Conservation (phyloP, 2,888 invertebrate species). For the Cantharis rustica region DNA sequence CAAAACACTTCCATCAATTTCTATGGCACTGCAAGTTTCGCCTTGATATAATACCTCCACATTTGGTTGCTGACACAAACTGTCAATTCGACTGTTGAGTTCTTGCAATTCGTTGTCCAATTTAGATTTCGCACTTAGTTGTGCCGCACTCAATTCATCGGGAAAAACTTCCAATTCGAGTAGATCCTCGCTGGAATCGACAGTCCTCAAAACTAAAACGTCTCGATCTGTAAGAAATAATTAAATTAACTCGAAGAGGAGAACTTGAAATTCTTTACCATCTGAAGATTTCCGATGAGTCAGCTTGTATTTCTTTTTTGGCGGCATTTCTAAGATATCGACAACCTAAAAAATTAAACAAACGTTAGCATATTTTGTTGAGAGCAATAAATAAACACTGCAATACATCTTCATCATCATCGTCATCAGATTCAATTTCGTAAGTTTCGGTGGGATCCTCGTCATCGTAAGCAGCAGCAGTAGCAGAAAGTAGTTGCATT, state of each 20-base stretch:
- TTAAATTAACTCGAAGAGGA: background rate
- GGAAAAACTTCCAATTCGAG: slow-evolving; percentile 74
- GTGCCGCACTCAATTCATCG: slow-evolving; percentile 71
- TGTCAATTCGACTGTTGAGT: slow-evolving; percentile 65
- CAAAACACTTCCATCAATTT: slow-evolving; percentile 50
- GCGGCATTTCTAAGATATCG: slow-evolving; percentile 39
- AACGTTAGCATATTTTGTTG: background rate
- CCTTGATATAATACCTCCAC: slow-evolving; percentile 70
- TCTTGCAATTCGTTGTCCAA: slow-evolving; percentile 71
- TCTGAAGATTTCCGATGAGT: slow-evolving; percentile 50
- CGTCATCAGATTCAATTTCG: slow-evolving; percentile 56
- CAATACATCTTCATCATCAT: slow-evolving; percentile 33
- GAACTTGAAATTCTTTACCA: slow-evolving; percentile 34
- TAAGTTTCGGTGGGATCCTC: slow-evolving; percentile 55
- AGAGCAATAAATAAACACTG: slow-evolving; percentile 25
- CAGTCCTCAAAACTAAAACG: slow-evolving; percentile 49
- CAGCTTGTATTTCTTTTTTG: slow-evolving; percentile 52
- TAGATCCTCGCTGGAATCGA: slow-evolving; percentile 47
- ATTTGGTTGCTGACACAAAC: slow-evolving; percentile 62
- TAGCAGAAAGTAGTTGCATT: slow-evolving; percentile 49
- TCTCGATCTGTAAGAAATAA: slow-evolving; percentile 46
- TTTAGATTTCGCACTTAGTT: slow-evolving; percentile 66
- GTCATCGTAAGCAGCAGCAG: slow-evolving; percentile 54
- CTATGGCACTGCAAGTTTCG: slow-evolving; percentile 68
- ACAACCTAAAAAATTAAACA: slow-evolving; percentile 37